Evolutionary conservation across 2,797 vertebrate species (phyloP).

Genomic region (Pachyuromys duprasi): DNA sequence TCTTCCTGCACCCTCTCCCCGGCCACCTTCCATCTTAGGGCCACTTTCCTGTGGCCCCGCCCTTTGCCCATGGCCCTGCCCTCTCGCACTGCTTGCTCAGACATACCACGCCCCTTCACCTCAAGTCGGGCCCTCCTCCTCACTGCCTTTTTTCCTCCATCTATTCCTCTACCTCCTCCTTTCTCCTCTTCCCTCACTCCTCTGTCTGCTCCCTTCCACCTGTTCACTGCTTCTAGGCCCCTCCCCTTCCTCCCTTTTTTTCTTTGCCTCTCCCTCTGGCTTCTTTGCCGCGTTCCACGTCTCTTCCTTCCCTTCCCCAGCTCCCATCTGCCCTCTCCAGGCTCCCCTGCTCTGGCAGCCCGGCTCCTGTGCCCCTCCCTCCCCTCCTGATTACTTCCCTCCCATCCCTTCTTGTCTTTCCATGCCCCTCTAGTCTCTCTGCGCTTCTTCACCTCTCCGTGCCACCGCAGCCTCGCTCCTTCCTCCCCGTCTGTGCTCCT

Average conservation of each 20-base stretch:
- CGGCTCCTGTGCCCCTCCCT: neutral
- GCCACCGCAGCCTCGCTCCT: neutral
- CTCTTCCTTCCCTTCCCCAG: neutral
- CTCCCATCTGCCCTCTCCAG: neutral
- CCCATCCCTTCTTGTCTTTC: neutral
- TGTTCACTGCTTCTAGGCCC: neutral
- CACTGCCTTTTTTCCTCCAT: neutral
- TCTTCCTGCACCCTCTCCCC: rapidly evolving
- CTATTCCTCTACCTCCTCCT: too few species aligned
- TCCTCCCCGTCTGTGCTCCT: neutral
- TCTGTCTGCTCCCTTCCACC: too few species aligned
- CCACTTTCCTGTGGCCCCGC: neutral
- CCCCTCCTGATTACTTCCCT: too few species aligned
- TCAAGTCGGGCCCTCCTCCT: neutral
- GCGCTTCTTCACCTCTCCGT: neutral
- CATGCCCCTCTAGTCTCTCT: neutral
- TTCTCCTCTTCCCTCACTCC: too few species aligned
- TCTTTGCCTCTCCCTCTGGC: too few species aligned
- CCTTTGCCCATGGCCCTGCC: rapidly evolving
- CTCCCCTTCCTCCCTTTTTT: neutral
- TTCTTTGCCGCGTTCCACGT: neutral
- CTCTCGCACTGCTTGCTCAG: neutral
- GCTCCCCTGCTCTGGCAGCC: neutral
- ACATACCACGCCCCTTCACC: too few species aligned
- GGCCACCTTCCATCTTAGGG: neutral